These are phyloP conservation scores for Pluvianellus socialis DNA, from an alignment of 2,113 vertebrate genomes.

Conservation along the genomic window DNA sequence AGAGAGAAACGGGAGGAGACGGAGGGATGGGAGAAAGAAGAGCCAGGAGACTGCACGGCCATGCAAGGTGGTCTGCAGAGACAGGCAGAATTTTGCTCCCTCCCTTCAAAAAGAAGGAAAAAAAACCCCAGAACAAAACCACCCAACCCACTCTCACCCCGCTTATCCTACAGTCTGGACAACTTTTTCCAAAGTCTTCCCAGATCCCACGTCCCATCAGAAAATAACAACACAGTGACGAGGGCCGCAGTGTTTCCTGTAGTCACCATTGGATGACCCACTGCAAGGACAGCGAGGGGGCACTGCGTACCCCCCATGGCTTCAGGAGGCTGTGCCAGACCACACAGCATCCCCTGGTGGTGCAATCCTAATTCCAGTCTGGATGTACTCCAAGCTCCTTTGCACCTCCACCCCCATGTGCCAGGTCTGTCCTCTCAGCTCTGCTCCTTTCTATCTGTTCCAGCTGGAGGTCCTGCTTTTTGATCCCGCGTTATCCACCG, in stretches of 20 bases:
- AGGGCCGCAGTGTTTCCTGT: not conserved
- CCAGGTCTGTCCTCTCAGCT: not conserved
- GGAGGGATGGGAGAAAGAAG: not conserved
- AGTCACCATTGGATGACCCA: too few species aligned
- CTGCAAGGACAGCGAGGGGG: not conserved
- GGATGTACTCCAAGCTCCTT: not conserved
- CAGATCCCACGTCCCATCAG: not conserved
- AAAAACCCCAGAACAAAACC: not conserved
- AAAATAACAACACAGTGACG: not conserved
- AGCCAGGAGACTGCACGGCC: not conserved
- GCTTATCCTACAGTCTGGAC: not conserved
- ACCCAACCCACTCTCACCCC: too few species aligned
- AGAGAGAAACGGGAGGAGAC: not conserved
- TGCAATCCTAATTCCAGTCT: not conserved
- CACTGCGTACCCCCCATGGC: too few species aligned
- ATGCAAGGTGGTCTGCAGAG: not conserved
- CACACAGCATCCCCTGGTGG: not conserved
- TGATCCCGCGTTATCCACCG: fast-evolving
- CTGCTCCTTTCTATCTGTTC: not conserved
- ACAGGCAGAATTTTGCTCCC: not conserved
- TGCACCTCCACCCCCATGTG: not conserved
- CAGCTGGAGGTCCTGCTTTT: not conserved
- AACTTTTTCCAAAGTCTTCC: not conserved
- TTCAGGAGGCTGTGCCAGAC: not conserved
- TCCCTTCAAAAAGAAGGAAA: not conserved